phyloP scores from a whole-genome alignment of 2,888 invertebrate species.

The Acanthosepion lycidas region DNA sequence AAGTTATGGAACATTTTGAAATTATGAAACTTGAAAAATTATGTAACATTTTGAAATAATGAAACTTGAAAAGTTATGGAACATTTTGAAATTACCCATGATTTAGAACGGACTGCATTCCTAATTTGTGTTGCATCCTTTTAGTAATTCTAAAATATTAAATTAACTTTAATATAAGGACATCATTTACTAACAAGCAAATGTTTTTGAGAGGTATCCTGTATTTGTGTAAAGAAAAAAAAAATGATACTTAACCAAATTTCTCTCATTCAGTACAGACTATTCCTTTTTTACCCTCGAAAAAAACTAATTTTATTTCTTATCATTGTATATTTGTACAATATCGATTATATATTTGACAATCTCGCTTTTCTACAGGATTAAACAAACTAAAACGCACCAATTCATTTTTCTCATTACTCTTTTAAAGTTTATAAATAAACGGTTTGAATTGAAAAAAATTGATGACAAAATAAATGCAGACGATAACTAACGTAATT shows the following conservation, averaged over 20 bases:
- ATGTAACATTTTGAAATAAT: too few relatives aligned
- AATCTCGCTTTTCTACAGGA: not conserved
- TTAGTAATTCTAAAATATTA: too few relatives aligned
- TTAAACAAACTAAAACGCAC: not conserved
- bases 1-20: not conserved
- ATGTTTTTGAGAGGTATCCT: not conserved
- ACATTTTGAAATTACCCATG: not conserved
- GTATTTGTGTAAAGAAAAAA: not conserved
- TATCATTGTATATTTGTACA: constrained; percentile 33
- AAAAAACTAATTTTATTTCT: not conserved
- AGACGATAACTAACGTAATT: not conserved
- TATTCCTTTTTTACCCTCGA: not conserved
- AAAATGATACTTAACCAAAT: not conserved
- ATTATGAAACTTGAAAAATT: too few relatives aligned
- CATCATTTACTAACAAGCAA: not conserved
- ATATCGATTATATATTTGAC: not conserved
- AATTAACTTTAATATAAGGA: not conserved
- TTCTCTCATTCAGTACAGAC: not conserved
- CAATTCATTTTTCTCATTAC: not conserved
- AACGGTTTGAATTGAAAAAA: not conserved
- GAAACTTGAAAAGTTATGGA: not conserved
- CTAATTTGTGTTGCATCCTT: not conserved
- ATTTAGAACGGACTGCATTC: not conserved
- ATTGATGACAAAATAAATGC: not conserved
- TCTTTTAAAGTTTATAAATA: not conserved